A percentile compares a stretch with the other conserved stretches of the same genome.
phyloP scores from a whole-genome alignment of 1,140 invertebrate species.

The Telenomus remus region DNA sequence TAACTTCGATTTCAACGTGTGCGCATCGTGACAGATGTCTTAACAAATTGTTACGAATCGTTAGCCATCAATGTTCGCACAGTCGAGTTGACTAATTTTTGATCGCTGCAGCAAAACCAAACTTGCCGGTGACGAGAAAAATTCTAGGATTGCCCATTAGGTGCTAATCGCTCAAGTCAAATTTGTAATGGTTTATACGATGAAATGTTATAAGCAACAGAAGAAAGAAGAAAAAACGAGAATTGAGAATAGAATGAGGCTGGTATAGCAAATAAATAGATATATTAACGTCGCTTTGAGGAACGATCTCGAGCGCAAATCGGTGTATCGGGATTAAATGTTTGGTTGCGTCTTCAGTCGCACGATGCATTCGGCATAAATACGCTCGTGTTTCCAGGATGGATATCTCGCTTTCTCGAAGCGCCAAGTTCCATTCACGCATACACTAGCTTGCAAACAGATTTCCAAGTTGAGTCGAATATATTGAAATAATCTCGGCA shows the following conservation, averaged over 20 bases:
- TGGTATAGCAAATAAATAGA: conserved; percentile 51
- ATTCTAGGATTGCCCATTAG: too few species aligned
- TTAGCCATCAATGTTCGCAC: conserved; percentile 35
- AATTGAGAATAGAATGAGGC: conserved; percentile 50
- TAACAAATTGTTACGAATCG: conserved; percentile 47
- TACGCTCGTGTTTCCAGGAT: conserved; percentile 52
- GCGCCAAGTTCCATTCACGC: conserved; percentile 76
- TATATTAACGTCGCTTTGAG: conserved; percentile 55
- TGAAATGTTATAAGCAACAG: too few species aligned
- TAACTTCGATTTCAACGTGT: conserved; percentile 62
- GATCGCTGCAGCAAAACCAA: too few species aligned
- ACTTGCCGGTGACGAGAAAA: too few species aligned
- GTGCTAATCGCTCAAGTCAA: too few species aligned
- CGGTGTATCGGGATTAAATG: conserved; percentile 55
- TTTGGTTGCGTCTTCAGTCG: conserved; percentile 57
- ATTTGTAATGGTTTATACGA: too few species aligned
- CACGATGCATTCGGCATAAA: conserved; percentile 47
- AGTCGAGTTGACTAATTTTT: conserved; percentile 7
- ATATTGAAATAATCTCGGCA: conserved; percentile 77
- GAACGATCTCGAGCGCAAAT: conserved; percentile 53
- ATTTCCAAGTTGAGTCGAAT: conserved; percentile 76
- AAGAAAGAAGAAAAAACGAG: background rate
- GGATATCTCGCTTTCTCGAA: conserved; percentile 56
- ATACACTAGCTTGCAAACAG: conserved; percentile 75
- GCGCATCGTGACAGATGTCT: conserved; percentile 47